Conservation (phyloP, 2,797 vertebrate species). For the Naso thynnoides region DNA sequence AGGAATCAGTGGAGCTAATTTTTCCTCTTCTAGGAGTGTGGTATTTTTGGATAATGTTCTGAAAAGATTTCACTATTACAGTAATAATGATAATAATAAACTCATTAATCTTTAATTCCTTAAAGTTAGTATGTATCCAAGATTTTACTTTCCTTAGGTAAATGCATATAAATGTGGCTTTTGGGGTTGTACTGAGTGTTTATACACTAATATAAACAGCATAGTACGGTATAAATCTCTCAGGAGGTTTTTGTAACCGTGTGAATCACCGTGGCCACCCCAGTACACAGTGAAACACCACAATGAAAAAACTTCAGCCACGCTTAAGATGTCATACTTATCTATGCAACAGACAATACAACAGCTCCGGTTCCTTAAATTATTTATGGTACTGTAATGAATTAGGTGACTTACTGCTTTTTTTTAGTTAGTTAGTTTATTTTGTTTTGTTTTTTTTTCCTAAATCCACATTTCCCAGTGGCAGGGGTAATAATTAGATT, state of each 20-base stretch:
- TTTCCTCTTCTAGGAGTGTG: no score
- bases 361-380: no score
- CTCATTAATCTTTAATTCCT: background rate
- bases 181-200: background rate
- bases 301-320: constrained; percentile 40
- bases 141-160: background rate
- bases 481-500: background rate
- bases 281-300: constrained; percentile 48
- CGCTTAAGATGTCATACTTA: background rate
- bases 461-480: background rate
- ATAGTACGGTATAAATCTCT: no score
- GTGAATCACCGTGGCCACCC: constrained; percentile 43
- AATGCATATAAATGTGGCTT: background rate
- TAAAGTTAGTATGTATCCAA: background rate
- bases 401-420: no score
- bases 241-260: constrained; percentile 47
- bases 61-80: background rate
- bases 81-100: background rate
- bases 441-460: background rate
- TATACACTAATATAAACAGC: no score
- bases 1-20: no score
- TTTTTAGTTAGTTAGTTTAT: background rate
- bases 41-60: background rate
- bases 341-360: background rate
- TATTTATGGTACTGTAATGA: background rate